Evolutionary conservation across 2,113 vertebrate species (phyloP).

Genomic region (Ptychochromis oligacanthus): DNA sequence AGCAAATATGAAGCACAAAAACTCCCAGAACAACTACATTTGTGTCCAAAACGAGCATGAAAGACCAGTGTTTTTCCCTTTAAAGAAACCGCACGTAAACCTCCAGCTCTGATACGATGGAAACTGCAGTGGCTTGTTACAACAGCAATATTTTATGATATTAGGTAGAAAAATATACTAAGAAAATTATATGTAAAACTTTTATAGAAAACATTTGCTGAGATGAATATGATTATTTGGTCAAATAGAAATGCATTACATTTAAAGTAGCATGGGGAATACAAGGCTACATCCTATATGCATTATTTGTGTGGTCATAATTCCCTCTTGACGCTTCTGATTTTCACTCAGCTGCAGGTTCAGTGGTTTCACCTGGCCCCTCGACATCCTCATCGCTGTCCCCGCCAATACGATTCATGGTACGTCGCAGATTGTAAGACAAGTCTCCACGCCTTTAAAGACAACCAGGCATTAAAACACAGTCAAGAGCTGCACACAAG

Average conservation of each 20-base stretch:
- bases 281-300: conserved; percentile 12
- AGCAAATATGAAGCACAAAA: conserved; percentile 14
- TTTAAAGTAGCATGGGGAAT: background rate
- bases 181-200: conserved; percentile 21
- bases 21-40: background rate
- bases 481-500: background rate
- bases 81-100: background rate
- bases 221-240: conserved; percentile 38
- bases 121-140: background rate
- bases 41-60: conserved; percentile 55
- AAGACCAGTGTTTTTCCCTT: background rate
- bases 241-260: conserved; percentile 28
- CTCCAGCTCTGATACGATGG: background rate
- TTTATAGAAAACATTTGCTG: conserved; percentile 25
- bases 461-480: background rate
- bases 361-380: conserved; percentile 27
- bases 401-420: conserved; percentile 54
- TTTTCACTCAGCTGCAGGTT: conserved; percentile 70
- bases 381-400: conserved; percentile 80
- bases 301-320: background rate
- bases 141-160: background rate
- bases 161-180: conserved; percentile 54
- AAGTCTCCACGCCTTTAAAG: conserved; percentile 73
- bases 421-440: conserved; percentile 58
- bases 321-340: background rate